Percentiles rank a stretch among this genome's conserved stretches.
Evolutionary conservation across 2,113 vertebrate genomes (phyloP).

Genomic region (Psittacara wagleri): DNA sequence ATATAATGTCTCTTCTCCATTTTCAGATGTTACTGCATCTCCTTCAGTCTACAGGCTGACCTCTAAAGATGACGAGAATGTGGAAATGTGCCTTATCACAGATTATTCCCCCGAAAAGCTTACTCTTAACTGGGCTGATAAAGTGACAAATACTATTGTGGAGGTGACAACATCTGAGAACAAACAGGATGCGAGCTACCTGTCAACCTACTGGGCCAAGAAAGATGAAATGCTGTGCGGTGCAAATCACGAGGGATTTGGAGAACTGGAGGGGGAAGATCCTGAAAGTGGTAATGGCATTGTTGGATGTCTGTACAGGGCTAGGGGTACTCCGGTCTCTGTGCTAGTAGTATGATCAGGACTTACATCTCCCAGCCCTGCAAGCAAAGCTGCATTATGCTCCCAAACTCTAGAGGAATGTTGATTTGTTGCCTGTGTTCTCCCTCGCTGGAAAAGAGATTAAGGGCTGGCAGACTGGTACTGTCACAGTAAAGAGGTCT

Average conservation of each 20-base stretch:
- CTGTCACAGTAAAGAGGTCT: background rate
- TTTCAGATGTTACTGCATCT: conserved; percentile 10
- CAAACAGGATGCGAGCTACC: background rate
- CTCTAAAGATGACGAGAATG: background rate
- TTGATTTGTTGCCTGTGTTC: background rate
- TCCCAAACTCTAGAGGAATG: background rate
- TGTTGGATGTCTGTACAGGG: background rate
- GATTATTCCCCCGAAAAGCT: conserved; percentile 13
- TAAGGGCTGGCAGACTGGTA: background rate
- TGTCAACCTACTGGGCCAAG: conserved; percentile 37
- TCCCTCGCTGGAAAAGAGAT: background rate
- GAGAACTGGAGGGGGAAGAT: background rate
- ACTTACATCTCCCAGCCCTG: background rate
- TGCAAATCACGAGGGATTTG: background rate
- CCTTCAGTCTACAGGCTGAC: conserved; percentile 54
- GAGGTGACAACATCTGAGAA: background rate
- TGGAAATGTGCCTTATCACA: conserved; percentile 64
- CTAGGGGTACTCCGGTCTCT: background rate
- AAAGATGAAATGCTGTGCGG: background rate
- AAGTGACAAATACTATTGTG: background rate
- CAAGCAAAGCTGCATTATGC: background rate
- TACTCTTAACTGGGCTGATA: fast-evolving
- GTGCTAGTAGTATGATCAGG: background rate
- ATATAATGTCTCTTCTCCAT: background rate
- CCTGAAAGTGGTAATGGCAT: conserved; percentile 36